A percentile compares a stretch with the other conserved stretches of the same genome.
Evolutionary conservation across 2,113 vertebrate species (phyloP).

Genomic region (Indicator maculatus): DNA sequence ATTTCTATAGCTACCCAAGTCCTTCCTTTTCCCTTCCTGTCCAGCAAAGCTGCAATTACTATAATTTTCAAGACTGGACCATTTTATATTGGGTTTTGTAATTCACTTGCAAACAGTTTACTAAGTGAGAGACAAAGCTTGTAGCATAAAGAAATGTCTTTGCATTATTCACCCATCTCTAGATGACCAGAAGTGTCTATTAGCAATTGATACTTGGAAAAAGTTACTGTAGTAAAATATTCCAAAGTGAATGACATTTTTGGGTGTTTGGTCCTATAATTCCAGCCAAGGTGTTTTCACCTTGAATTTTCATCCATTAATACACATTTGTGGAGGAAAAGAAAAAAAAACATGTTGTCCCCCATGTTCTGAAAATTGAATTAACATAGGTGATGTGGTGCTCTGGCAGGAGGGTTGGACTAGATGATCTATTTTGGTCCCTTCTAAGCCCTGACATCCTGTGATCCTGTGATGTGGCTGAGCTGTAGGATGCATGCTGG

Average conservation of each 20-base stretch:
- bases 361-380: not conserved
- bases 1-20: not conserved
- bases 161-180: not conserved
- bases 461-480: not conserved
- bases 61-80: not conserved
- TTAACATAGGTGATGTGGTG: not conserved
- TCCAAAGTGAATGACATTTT: not conserved
- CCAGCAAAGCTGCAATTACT: not conserved
- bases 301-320: not conserved
- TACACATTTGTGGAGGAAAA: not conserved
- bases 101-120: not conserved
- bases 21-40: not conserved
- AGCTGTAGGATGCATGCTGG: not conserved
- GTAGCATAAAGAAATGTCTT: not conserved
- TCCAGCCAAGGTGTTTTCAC: not conserved
- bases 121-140: not conserved
- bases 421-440: too few species aligned
- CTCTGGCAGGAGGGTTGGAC: too few species aligned
- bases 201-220: accelerated
- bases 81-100: not conserved
- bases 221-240: not conserved
- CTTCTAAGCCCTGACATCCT: too few species aligned
- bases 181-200: not conserved
- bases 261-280: not conserved
- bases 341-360: not conserved